Conservation (phyloP, 2,888 invertebrate species). For the Stenotaenia linearis region DNA sequence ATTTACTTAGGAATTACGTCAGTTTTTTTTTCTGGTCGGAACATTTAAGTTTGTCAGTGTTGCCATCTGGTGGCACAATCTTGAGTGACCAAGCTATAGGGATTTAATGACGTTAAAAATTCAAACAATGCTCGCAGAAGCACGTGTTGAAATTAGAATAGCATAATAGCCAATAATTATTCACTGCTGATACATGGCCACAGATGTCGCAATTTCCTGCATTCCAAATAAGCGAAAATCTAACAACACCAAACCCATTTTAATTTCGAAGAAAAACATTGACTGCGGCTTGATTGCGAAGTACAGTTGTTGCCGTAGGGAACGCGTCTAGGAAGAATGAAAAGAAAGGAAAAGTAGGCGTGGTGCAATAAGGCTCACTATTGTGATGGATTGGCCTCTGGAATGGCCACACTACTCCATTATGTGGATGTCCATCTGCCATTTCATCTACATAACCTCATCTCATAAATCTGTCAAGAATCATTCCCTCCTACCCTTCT, state of each 20-base stretch:
- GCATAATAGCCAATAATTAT: background rate
- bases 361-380: slow-evolving; percentile 10
- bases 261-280: background rate
- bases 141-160: background rate
- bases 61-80: background rate
- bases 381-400: slow-evolving; percentile 29
- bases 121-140: background rate
- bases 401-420: slow-evolving; percentile 32
- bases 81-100: background rate
- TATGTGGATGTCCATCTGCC: slow-evolving; percentile 32
- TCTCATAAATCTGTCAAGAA: slow-evolving; percentile 30
- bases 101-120: background rate
- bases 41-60: background rate
- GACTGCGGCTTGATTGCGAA: background rate
- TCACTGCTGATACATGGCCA: background rate
- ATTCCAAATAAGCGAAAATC: background rate
- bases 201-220: background rate
- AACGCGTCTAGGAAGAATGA: background rate
- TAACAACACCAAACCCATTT: background rate
- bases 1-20: background rate
- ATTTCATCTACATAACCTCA: slow-evolving; percentile 33
- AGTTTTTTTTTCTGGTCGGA: background rate
- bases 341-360: background rate
- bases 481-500: background rate
- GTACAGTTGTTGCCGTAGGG: background rate